phyloP scores from a whole-genome alignment of 2,888 invertebrate species.

The Caenorhabditis sp. region DNA sequence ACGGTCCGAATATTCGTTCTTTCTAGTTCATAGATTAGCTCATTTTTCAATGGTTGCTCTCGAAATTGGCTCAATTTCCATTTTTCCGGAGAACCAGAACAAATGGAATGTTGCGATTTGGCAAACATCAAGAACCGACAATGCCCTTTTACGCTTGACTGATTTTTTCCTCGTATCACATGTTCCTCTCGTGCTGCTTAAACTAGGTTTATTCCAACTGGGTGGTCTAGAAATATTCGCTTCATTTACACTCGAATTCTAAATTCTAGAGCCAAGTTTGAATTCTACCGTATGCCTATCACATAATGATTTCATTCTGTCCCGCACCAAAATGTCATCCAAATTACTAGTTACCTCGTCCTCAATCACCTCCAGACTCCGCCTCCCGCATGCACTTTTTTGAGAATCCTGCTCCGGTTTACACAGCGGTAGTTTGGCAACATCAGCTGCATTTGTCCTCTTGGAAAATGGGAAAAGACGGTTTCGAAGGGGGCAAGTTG shows the following conservation, averaged over 20 bases:
- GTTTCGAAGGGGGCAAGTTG: constrained; percentile 7
- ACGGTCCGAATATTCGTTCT: neutral
- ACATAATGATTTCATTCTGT: neutral
- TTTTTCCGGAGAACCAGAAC: neutral
- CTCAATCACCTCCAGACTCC: neutral
- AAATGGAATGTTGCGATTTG: no score
- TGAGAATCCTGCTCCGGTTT: constrained; percentile 20
- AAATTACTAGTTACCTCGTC: no score
- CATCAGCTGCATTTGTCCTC: constrained; percentile 15
- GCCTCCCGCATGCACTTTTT: constrained; percentile 23
- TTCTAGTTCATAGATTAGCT: no score
- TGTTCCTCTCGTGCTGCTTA: neutral
- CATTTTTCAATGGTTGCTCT: neutral
- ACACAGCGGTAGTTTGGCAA: constrained; percentile 31
- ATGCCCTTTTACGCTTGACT: neutral
- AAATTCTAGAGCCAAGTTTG: neutral
- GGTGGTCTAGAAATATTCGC: no score
- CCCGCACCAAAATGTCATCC: no score
- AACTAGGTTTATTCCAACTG: neutral
- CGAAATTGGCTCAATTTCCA: neutral
- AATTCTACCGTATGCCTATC: neutral
- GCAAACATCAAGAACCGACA: no score
- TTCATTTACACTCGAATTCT: no score
- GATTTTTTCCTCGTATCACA: neutral
- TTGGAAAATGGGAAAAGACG: constrained; percentile 9